Base-by-base conservation (phyloP, 2,113 vertebrate genomes). In the Dasypus novemcinctus region DNA sequence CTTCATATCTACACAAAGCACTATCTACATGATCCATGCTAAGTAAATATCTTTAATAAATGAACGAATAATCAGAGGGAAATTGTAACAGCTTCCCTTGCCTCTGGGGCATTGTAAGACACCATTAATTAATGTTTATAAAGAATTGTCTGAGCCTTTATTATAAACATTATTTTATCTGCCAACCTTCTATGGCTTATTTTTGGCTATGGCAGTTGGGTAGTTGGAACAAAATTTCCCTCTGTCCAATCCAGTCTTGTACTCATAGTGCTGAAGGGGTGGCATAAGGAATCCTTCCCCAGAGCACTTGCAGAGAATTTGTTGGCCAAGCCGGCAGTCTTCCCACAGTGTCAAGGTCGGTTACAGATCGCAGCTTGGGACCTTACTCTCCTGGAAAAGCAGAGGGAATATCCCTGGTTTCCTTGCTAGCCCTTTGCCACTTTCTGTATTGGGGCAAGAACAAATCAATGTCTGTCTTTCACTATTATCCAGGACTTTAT, bases 161-260 rank as follows among this genome's bases (percentile, higher is more conserved):
- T 87, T 87, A 97, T 97, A 97, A 98, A 93, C 80, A 87, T 96
- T 98, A 94, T 97, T 97, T 91, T 97, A 95, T 76, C 91, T 96
- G 93, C 91, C 92, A 97, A 33, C 0, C 0, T 93, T 64, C 85
- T 96, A 85, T 94, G 57, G 7, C 46, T 97, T 91, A 43, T 41
- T 91, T 94, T 96, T 64, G 9, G 33, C 74, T 33, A 36, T 57
- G 68, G 63, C 68, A 66, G 0, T 29, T 79, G 78, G 59, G 31
- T 72, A 49, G 46, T 81, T 93, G 41, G 75, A 96, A 95, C 71
- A 97, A 57, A 96, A 87, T 89, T 97, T 79, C 89, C 41, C 0
- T 11, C 61, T 94, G 18, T 95, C 64, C 94, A 71, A n/a, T 83
- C 72, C 52, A 49, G 82, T 95, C 88, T 93, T 97, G 72, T 80